A percentile compares a stretch with the other conserved stretches of the same genome.
phyloP scores from a whole-genome alignment of 2,113 vertebrate species.

The Centropus bengalensis region DNA sequence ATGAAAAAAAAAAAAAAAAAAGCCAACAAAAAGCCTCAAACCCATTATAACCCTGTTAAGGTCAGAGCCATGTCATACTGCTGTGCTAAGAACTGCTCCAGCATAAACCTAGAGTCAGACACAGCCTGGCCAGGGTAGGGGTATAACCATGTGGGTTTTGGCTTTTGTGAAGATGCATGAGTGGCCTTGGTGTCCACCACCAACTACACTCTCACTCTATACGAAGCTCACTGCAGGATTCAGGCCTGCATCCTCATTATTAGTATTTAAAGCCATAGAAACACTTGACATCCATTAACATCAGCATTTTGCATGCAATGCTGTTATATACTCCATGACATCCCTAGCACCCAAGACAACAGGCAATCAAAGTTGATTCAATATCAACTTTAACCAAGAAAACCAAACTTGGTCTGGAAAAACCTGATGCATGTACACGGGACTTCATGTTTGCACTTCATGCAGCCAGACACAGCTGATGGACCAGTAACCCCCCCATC shows the following conservation, averaged over 20 bases:
- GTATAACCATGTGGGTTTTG: rapidly evolving
- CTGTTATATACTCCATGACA: background rate
- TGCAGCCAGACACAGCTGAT: background rate
- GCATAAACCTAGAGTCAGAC: background rate
- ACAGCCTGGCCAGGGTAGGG: background rate
- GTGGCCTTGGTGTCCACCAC: background rate
- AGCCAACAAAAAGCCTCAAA: background rate
- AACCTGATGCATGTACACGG: background rate
- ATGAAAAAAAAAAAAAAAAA: background rate
- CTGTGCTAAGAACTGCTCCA: background rate
- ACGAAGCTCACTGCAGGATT: rapidly evolving
- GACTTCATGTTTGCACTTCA: background rate
- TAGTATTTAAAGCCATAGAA: background rate
- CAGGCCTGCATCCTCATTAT: background rate
- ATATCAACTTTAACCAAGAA: background rate
- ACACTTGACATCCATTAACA: background rate
- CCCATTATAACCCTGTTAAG: rapidly evolving
- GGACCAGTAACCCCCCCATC: background rate
- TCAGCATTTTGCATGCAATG: background rate
- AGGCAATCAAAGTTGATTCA: background rate
- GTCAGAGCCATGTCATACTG: background rate
- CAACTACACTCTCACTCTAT: background rate
- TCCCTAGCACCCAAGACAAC: background rate
- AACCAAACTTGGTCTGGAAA: background rate
- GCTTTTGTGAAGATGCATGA: background rate